A percentile compares a stretch with the other conserved stretches of the same genome.
Conservation (phyloP, 1,140 invertebrate genomes). For the Caenorhabditis elegans region DNA sequence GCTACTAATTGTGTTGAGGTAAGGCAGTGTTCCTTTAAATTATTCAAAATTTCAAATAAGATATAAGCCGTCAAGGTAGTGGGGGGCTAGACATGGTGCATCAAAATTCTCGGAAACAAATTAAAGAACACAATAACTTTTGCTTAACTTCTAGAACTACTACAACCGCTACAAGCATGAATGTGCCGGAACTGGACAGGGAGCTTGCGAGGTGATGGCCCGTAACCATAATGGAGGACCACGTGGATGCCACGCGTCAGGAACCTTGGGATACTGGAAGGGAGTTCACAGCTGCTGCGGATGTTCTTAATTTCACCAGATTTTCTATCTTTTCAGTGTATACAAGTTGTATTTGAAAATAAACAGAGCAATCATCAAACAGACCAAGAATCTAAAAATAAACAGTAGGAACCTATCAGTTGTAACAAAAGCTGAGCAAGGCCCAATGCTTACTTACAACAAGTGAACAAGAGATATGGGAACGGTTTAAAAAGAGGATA, state of each 20-base stretch:
- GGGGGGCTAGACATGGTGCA: too few species aligned
- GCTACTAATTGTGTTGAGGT: slow-evolving; percentile 26
- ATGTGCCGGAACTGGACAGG: neutral
- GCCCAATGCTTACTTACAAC: too few species aligned
- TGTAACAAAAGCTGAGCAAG: too few species aligned
- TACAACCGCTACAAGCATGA: slow-evolving; percentile 3
- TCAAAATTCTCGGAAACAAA: neutral
- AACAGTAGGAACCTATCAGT: too few species aligned
- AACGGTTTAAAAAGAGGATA: too few species aligned
- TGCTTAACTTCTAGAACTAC: slow-evolving; percentile 12
- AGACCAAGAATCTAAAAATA: too few species aligned
- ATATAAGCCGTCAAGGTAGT: neutral
- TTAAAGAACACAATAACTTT: too few species aligned
- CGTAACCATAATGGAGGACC: slow-evolving; percentile 16
- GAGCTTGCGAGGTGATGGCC: slow-evolving; percentile 5
- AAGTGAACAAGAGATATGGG: too few species aligned
- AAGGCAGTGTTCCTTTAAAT: too few species aligned
- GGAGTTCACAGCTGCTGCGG: neutral
- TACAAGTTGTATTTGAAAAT: too few species aligned
- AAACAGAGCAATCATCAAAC: too few species aligned
- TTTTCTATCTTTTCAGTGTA: too few species aligned
- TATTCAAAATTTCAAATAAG: neutral
- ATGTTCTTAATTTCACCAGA: neutral
- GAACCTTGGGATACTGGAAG: slow-evolving; percentile 17
- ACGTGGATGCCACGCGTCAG: neutral